phyloP scores from a whole-genome alignment of 2,113 vertebrate genomes.

The Leucosticte australis region DNA sequence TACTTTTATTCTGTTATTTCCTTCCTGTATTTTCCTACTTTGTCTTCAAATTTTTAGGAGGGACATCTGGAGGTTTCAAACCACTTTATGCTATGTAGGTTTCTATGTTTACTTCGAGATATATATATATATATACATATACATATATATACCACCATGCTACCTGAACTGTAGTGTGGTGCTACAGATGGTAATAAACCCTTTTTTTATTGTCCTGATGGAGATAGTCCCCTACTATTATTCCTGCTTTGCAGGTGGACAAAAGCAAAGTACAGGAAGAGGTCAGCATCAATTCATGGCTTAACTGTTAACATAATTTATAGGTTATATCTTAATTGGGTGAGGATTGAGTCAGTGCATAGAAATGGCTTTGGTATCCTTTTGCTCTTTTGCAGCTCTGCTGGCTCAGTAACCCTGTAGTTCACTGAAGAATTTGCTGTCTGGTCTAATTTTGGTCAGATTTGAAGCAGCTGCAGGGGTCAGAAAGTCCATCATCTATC shows the following conservation, averaged over 20 bases:
- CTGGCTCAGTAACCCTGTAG: slow-evolving; percentile 5
- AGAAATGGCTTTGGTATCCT: neutral
- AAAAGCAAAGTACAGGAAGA: neutral
- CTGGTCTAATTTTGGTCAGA: slow-evolving; percentile 22
- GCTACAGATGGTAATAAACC: neutral
- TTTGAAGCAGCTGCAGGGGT: slow-evolving; percentile 29
- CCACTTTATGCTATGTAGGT: neutral
- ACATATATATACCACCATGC: neutral
- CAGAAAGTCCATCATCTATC: neutral
- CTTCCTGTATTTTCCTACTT: neutral
- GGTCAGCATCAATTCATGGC: neutral
- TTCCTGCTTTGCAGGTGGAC: neutral
- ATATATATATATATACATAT: neutral
- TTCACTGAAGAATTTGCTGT: slow-evolving; percentile 29
- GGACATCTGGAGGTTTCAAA: neutral
- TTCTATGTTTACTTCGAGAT: neutral
- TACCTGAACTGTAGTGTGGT: neutral
- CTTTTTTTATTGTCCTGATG: neutral
- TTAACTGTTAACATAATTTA: slow-evolving; percentile 15
- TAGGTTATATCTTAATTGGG: neutral
- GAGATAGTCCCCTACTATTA: neutral
- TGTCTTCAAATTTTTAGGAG: neutral
- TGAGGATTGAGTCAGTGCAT: neutral
- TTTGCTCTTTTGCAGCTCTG: neutral
- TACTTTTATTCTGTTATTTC: neutral